phyloP scores from a whole-genome alignment of 2,113 vertebrate species.

The Gavialis gangeticus region DNA sequence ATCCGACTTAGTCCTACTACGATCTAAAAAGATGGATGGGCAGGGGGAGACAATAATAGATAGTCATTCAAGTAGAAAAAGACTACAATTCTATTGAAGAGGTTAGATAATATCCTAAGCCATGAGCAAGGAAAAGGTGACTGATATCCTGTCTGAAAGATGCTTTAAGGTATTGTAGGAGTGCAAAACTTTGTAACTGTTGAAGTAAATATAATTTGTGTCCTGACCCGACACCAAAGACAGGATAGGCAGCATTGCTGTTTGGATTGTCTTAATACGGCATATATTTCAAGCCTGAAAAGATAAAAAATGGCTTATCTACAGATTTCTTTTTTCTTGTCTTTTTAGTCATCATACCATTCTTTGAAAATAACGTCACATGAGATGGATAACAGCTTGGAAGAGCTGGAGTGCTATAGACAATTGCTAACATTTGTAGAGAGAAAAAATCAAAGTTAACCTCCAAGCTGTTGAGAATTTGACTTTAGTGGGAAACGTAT shows the following conservation, averaged over 20 bases:
- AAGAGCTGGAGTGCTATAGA: background rate
- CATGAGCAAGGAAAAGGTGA: background rate
- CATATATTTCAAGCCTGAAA: constrained; percentile 24
- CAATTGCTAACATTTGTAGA: constrained; percentile 42
- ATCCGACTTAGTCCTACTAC: background rate
- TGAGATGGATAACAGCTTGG: constrained; percentile 39
- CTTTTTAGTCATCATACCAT: constrained; percentile 54
- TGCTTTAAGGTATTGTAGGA: background rate
- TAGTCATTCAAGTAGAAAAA: background rate
- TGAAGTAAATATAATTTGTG: background rate
- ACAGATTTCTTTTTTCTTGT: constrained; percentile 10
- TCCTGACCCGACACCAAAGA: constrained; percentile 7
- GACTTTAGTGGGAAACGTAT: background rate
- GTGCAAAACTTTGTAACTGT: background rate
- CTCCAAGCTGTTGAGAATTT: background rate
- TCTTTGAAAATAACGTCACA: constrained; percentile 11
- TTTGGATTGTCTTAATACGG: constrained; percentile 14
- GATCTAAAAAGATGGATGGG: background rate
- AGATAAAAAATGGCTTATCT: constrained; percentile 47
- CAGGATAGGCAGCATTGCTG: background rate
- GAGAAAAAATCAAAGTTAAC: background rate
- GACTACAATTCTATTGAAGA: background rate
- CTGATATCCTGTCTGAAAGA: background rate
- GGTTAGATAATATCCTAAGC: background rate
- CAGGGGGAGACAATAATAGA: background rate